These are phyloP conservation scores for Mythimna vitellina DNA, from an alignment of 2,888 invertebrate genomes.

Conservation along the genomic window DNA sequence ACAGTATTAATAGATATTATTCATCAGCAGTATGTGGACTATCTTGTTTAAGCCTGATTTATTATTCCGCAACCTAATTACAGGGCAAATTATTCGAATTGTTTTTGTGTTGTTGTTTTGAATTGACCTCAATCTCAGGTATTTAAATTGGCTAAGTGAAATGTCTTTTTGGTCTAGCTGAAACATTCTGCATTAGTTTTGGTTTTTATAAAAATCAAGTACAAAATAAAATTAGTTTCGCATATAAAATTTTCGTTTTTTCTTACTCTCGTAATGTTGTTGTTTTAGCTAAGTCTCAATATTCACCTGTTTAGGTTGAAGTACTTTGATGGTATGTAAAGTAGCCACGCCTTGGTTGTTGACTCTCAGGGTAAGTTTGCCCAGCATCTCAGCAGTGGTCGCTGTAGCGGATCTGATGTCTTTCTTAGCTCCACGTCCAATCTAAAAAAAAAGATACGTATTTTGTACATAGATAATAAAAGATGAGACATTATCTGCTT, in stretches of 20 bases:
- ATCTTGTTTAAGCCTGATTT: neutral
- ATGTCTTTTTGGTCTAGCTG: neutral
- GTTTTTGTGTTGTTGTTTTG: no score
- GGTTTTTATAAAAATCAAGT: slow-evolving; percentile 6
- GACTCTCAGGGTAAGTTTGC: slow-evolving; percentile 94
- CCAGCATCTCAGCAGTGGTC: slow-evolving; percentile 96
- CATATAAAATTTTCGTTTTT: slow-evolving; percentile 13
- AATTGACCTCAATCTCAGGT: neutral
- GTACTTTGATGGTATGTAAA: slow-evolving; percentile 95
- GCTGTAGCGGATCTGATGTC: slow-evolving; percentile 96
- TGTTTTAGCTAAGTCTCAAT: neutral
- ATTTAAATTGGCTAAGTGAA: neutral
- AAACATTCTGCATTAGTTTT: neutral
- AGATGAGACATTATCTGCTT: neutral
- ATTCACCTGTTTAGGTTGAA: slow-evolving; percentile 96
- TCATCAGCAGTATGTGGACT: no score
- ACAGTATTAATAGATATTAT: no score
- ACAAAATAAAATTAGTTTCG: slow-evolving; percentile 13
- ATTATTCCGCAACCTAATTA: neutral
- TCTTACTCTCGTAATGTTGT: slow-evolving; percentile 1
- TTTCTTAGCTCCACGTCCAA: slow-evolving; percentile 94
- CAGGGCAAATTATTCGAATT: neutral
- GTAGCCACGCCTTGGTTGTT: slow-evolving; percentile 95
- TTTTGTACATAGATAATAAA: neutral
- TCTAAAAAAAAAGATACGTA: slow-evolving; percentile 79